Evolutionary conservation across 2,113 vertebrate species (phyloP), one percentile per base, ranked within the genome.

Genomic region (Tonatia bakeri): DNA sequence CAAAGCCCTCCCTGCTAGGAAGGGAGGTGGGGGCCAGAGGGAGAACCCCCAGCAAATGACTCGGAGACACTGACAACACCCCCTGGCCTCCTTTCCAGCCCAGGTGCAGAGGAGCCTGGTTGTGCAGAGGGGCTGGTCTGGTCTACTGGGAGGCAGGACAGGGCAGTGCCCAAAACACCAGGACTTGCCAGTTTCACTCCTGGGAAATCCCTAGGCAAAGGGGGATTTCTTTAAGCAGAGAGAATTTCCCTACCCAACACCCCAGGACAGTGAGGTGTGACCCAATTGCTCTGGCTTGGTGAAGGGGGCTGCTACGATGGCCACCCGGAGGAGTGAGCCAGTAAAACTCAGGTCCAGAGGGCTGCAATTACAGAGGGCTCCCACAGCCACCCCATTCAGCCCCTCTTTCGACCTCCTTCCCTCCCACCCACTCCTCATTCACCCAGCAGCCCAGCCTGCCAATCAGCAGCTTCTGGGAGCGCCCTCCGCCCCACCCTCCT

Each of bases 11-110:
- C 89, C 54, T 33, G 64, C 38, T 20, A 24, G 64, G 70, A 16
- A 81, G 64, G 12, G 38, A 75, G 43, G 80, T 9, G 38, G 79
- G 19, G 92, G 56, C 94, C 67, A 59, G 87, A 81, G 69, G 86
- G 38, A 91, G 59, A 94, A 91, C 45, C 56, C 85, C 89, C 10
- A 43, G 26, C 76, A 31, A 47, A 59, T 38, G 33, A 95, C 12
- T 28, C 24, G 79, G 36, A 69, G 9, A 22, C 45, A 11, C 83
- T 52, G n/a, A 54, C 73, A 54, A 94, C 86, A 15, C 80, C 70
- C 54, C 83, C 45, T 67, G 59, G 92, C 93, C 87, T 90, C 56
- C 59, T 90, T 95, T 94, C 90, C 90, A 82, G 80, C 59, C 47
- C 20, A 43, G n/a, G 88, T 56, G 56, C 1, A 14, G 50, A 7